Evolutionary conservation across 2,797 vertebrate species (phyloP).

Genomic region (Trematomus bernacchii): DNA sequence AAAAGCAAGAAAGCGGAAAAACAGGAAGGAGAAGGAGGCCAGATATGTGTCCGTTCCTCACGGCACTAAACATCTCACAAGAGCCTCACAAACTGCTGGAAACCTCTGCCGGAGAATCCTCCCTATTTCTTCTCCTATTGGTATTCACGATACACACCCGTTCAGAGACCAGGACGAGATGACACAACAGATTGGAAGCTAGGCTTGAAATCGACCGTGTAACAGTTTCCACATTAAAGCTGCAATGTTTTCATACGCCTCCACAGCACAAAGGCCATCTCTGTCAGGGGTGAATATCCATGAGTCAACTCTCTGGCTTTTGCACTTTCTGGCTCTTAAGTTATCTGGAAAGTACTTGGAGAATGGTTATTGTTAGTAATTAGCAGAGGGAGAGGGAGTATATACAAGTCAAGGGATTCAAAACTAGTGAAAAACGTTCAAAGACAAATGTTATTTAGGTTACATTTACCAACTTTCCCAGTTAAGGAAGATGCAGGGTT

Average conservation of each 20-base stretch:
- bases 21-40: slow-evolving; percentile 59
- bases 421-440: not conserved
- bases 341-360: slow-evolving; percentile 2
- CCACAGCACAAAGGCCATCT: not conserved
- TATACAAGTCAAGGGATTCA: not conserved
- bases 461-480: not conserved
- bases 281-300: not conserved
- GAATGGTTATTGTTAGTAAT: not conserved
- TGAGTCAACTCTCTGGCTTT: slow-evolving; percentile 18
- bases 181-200: slow-evolving; percentile 21
- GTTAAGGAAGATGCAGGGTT: slow-evolving; percentile 19
- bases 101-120: slow-evolving; percentile 47
- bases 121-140: not conserved
- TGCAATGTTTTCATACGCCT: not conserved
- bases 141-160: not conserved
- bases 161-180: not conserved
- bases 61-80: slow-evolving; percentile 40
- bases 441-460: not conserved
- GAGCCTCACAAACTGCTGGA: slow-evolving; percentile 49
- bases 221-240: slow-evolving; percentile 30
- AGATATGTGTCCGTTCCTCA: slow-evolving; percentile 45
- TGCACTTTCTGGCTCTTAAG: not conserved
- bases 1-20: slow-evolving; percentile 44
- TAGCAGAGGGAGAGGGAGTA: not conserved
- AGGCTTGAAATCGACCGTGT: not conserved